Evolutionary conservation across 2,888 invertebrate genomes (phyloP), one percentile per base, ranked within the genome.

Genomic region (Lasioglossum pauxillum): DNA sequence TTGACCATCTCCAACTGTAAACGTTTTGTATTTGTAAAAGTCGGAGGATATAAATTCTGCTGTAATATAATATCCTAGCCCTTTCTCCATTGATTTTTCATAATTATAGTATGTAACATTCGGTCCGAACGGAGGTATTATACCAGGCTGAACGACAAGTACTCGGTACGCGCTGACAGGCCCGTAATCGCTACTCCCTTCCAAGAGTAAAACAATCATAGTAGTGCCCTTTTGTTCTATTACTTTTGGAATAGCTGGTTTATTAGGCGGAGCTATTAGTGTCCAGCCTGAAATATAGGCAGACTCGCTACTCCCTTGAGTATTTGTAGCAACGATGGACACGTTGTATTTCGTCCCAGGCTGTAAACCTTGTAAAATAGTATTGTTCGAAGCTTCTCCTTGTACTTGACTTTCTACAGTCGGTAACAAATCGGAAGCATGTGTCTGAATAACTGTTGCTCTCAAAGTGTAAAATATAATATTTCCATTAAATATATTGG

Each of bases 341-440:
- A 98, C 96, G 88, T 97, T 97, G 94, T 98, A 98, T 81, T 96
- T 95, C 0, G 98, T 97, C 0, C 98, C 98, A 0, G 98, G 97
- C 87, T 97, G 96, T 4, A 98, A 94, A 49, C 95, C 94, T 80
- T 95, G 95, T 8, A 96, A 86, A 72, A 93, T 92, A 16, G 95
- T 94, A 67, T 83, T 92, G 38, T 93, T 94, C 0, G 95, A 93
- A 53, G 84, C 84, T 79, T 94, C 95, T 14, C 95, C 94, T 85
- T 95, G 93, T 1, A 95, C 92, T 85, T 94, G 93, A 75, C 89
- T 91, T 77, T 95, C 93, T 23, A 93, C 82, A 1, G 93, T 93
- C 41, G 92, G 91, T n/a, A 95, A 87, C 41, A 89, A 85, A 78
- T 89, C 91, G 5, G 89, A 90, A 3, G 95, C 91, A 71, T 93